Base-by-base conservation (phyloP, 1,140 invertebrate genomes). In the Ericerus pela region DNA sequence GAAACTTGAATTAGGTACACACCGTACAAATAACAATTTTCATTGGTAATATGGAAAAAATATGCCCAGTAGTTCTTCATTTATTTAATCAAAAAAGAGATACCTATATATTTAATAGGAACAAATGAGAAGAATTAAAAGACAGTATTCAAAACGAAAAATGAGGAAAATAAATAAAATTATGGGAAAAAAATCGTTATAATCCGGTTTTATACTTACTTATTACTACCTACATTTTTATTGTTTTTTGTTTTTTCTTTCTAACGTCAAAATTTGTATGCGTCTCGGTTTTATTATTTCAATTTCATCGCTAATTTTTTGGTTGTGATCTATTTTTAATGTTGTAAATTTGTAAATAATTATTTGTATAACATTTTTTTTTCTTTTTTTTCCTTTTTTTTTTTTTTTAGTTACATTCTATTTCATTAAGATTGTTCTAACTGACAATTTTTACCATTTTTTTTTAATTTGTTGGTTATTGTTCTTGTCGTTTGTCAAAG, bases 401-500 rank as follows among this genome's bases (percentile, higher is more conserved):
- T 24, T 22, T 47, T 3, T 24, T 24, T 16, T 47, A 47, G 20
- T 47, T 47, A 10, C 6, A 47, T 8, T 24, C 22, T 24, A 10
- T 47, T 24, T 47, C 41, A 24, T 47, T 47, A 47, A 47, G 26
- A 47, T 47, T 47, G 20, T 41, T n/a, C n/a, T n/a, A n/a, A n/a
- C 14, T 24, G 26, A 24, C 16, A 47, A 24, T 47, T 47, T 47
- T 47, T 47, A 47, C 41, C 41, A 47, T 47, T 47, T 47, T 33
- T 33, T 22, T 47, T 47, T 24, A 18, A 47, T 24, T 47, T 47
- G 41, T 47, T 47, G 41, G 41, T 47, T 47, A 47, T 24, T 47
- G 26, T 47, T 47, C 41, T 47, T 47, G 41, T 47, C 41, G 26
- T 47, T 47, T 47, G 26, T 47, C 41, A 47, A 47, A 47, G 41